Conservation (phyloP, 2,888 invertebrate species). For the Leucoma salicis region DNA sequence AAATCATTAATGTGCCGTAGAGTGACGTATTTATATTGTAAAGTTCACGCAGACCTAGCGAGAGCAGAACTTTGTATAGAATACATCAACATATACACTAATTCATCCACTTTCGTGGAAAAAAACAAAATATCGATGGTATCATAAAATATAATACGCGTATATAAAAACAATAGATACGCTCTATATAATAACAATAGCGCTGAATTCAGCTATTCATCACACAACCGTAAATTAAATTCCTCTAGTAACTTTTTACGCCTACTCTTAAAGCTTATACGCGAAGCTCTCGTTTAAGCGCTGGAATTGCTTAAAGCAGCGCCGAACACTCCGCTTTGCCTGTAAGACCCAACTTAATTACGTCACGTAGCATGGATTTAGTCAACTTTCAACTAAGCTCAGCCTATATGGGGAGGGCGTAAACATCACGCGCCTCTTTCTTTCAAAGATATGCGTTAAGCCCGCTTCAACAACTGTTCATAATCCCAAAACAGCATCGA, state of each 20-base stretch:
- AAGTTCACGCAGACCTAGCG: too few relatives aligned
- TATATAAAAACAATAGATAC: too few relatives aligned
- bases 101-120: too few relatives aligned
- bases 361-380: constrained; percentile 64
- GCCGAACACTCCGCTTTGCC: constrained; percentile 25
- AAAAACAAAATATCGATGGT: too few relatives aligned
- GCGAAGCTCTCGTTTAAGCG: constrained; percentile 20
- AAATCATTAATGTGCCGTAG: too few relatives aligned
- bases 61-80: too few relatives aligned
- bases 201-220: constrained; percentile 27
- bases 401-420: constrained; percentile 49
- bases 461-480: constrained; percentile 48
- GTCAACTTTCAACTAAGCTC: constrained; percentile 52
- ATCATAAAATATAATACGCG: too few relatives aligned
- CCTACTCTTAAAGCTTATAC: constrained; percentile 12
- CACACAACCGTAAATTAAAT: constrained; percentile 26
- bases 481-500: constrained; percentile 42
- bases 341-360: constrained; percentile 54
- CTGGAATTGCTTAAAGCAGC: constrained; percentile 30
- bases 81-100: too few relatives aligned
- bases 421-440: constrained; percentile 58
- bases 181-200: too few relatives aligned
- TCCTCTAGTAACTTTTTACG: constrained; percentile 28
- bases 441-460: constrained; percentile 63
- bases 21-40: too few relatives aligned